Conservation (phyloP, 2,888 invertebrate genomes). For the Drosophila flavopinicola region DNA sequence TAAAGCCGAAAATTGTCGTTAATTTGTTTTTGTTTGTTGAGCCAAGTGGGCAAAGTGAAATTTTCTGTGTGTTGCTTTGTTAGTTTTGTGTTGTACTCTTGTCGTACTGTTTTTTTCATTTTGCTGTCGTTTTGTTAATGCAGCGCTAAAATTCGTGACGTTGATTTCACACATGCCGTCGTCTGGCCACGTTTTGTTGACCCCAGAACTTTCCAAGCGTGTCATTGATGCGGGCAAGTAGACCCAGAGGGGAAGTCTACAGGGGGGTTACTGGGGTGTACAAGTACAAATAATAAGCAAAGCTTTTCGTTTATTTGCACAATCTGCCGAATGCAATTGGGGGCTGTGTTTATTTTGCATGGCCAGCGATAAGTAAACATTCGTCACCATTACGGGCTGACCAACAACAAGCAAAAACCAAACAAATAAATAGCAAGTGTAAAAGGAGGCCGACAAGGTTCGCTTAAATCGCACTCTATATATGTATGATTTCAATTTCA, state of each 20-base stretch:
- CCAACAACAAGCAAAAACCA: background rate
- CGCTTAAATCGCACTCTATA: slow-evolving; percentile 2
- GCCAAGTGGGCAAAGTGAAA: slow-evolving; percentile 63
- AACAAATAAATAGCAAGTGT: slow-evolving; percentile 4
- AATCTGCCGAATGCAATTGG: slow-evolving; percentile 36
- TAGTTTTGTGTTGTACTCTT: slow-evolving; percentile 28
- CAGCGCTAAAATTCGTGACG: slow-evolving; percentile 69
- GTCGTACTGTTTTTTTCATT: slow-evolving; percentile 24
- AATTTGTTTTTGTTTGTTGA: slow-evolving; percentile 53
- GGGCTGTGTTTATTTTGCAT: slow-evolving; percentile 33
- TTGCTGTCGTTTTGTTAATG: slow-evolving; percentile 62
- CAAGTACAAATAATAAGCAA: slow-evolving; percentile 38
- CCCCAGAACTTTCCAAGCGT: slow-evolving; percentile 66
- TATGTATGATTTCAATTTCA: slow-evolving; percentile 2
- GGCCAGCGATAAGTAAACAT: slow-evolving; percentile 38
- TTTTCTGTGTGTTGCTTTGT: slow-evolving; percentile 42
- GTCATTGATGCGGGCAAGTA: slow-evolving; percentile 34
- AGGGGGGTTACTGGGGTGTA: background rate
- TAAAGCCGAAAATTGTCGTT: slow-evolving; percentile 68
- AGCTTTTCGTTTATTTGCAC: slow-evolving; percentile 42
- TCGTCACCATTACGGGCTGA: slow-evolving; percentile 16
- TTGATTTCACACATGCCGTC: slow-evolving; percentile 62
- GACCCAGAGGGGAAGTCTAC: rapidly evolving
- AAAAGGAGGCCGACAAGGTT: slow-evolving; percentile 1
- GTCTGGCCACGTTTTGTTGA: slow-evolving; percentile 62